Percentiles rank a stretch among this genome's conserved stretches.
These are phyloP conservation scores for Chorisops tibialis DNA, from an alignment of 2,888 invertebrate genomes.

Conservation along the genomic window DNA sequence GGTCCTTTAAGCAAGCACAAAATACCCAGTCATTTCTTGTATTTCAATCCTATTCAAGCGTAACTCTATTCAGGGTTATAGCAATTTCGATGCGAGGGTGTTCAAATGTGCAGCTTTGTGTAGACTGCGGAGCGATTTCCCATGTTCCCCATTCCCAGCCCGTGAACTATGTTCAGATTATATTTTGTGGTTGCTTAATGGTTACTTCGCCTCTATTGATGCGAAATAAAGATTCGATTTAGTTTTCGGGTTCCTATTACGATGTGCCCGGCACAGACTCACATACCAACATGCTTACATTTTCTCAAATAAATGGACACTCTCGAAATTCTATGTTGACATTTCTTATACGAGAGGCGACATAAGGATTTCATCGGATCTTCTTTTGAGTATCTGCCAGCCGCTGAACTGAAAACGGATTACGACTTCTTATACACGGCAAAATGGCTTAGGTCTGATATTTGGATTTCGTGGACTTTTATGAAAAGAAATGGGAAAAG, in stretches of 20 bases:
- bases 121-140: not conserved
- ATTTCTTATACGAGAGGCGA: no score
- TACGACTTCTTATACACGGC: not conserved
- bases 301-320: no score
- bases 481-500: not conserved
- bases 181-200: conserved; percentile 10
- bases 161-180: not conserved
- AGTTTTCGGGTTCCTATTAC: not conserved
- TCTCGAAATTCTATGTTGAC: no score
- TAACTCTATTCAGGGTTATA: conserved; percentile 10
- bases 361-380: not conserved
- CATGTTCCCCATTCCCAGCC: no score
- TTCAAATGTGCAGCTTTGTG: not conserved
- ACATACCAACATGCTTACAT: no score
- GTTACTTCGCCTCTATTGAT: conserved; percentile 9
- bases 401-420: conserved; percentile 6
- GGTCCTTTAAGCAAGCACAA: conserved; percentile 6
- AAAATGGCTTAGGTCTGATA: not conserved
- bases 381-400: not conserved
- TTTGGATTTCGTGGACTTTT: not conserved
- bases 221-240: conserved; percentile 5
- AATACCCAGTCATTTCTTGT: conserved; percentile 3
- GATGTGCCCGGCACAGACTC: no score
- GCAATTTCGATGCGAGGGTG: not conserved
- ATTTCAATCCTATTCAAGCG: conserved; percentile 4